Evolutionary conservation across 2,888 invertebrate species (phyloP).

Genomic region (Sinhomidia bicolor): DNA sequence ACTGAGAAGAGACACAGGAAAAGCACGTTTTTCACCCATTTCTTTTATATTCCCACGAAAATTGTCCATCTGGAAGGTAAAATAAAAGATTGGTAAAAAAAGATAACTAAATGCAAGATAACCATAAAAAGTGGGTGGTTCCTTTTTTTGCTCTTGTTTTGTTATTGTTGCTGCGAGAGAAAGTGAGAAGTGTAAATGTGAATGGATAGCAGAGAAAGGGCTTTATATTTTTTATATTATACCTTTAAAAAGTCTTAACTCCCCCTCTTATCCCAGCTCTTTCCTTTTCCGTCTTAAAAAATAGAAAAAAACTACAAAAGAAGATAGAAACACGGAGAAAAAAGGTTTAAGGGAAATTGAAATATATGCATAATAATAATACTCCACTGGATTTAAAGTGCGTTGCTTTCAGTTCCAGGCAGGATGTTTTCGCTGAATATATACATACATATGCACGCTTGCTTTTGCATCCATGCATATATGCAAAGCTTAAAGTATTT

Average conservation of each 20-base stretch:
- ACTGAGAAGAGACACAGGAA: background rate
- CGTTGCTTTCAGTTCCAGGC: no score
- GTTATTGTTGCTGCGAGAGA: no score
- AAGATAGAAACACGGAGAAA: background rate
- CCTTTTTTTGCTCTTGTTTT: background rate
- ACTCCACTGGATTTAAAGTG: background rate
- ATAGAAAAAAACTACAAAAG: background rate
- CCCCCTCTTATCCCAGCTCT: no score
- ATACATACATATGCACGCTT: no score
- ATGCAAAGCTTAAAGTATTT: no score
- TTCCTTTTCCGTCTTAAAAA: background rate
- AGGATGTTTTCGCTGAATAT: no score
- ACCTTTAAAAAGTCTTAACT: no score
- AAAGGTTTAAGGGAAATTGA: background rate
- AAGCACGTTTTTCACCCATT: background rate
- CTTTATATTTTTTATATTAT: no score
- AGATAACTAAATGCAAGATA: background rate
- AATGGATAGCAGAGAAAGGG: no score
- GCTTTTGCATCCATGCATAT: no score
- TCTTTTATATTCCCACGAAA: slow-evolving; percentile 17
- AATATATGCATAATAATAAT: background rate
- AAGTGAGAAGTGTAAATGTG: background rate
- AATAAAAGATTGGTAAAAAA: background rate
- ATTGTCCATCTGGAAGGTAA: slow-evolving; percentile 14
- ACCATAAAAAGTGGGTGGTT: background rate